A percentile compares a stretch with the other conserved stretches of the same genome.
Evolutionary conservation across 2,797 vertebrate genomes (phyloP).

Genomic region (Scolopax bukidnonensis): DNA sequence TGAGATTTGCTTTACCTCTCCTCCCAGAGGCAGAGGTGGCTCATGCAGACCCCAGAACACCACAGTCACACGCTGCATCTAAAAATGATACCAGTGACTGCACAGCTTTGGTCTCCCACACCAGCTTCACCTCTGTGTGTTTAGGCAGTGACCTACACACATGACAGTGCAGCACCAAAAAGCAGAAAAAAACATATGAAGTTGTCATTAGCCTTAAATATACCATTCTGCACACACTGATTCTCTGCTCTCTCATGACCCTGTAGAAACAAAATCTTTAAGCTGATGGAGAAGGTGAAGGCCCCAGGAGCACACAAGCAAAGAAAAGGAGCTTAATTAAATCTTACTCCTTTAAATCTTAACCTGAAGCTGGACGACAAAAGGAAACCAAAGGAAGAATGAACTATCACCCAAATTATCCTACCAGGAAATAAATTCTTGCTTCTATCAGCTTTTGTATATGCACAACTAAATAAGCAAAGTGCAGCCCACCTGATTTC

Average conservation of each 20-base stretch:
- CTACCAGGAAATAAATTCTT: neutral
- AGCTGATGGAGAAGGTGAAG: neutral
- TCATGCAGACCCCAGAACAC: neutral
- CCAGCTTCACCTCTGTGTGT: neutral
- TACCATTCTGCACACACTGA: neutral
- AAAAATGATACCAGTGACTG: neutral
- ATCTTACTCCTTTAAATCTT: neutral
- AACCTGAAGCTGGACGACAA: neutral
- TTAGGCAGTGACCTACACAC: neutral
- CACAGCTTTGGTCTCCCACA: neutral
- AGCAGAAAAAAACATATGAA: neutral
- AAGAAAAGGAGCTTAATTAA: neutral
- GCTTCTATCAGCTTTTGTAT: neutral
- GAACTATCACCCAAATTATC: neutral
- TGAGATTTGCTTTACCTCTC: neutral
- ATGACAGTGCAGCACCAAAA: neutral
- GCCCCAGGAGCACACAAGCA: neutral
- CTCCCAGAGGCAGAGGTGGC: neutral
- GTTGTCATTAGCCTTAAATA: neutral
- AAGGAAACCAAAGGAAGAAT: neutral
- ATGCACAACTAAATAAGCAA: neutral
- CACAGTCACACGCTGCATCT: neutral
- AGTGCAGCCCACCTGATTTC: neutral
- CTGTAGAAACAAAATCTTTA: neutral
- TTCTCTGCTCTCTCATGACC: neutral